Evolutionary conservation across 30 jellyfish, hydroid and myxozoan genomes (phyloP).

Genomic region (Chrysaora quinquecirrha): DNA sequence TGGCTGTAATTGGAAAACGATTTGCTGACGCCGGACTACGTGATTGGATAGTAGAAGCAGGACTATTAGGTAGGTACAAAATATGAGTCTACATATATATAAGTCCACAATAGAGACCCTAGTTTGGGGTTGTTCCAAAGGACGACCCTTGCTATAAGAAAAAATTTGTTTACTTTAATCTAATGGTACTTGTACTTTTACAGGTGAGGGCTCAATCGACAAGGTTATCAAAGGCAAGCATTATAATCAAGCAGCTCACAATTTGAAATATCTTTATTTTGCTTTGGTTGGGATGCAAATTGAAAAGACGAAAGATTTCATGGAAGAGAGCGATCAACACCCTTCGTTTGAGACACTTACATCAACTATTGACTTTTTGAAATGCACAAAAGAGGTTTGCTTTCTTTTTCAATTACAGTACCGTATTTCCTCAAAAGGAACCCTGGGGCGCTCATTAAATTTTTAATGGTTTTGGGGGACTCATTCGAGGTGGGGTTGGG

Average conservation of each 20-base stretch:
- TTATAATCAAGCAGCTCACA: slow-evolving; percentile 47
- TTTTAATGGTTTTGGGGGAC: no score
- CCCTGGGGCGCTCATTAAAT: no score
- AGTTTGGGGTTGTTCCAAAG: not conserved
- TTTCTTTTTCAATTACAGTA: not conserved
- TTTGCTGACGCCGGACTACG: slow-evolving; percentile 61
- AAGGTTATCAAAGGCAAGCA: slow-evolving; percentile 35
- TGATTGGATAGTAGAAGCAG: slow-evolving; percentile 26
- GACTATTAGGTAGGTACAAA: slow-evolving; percentile 10
- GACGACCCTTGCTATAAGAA: not conserved
- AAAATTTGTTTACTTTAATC: not conserved
- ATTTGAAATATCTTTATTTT: slow-evolving; percentile 11
- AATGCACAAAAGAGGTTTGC: not conserved
- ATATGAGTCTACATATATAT: not conserved
- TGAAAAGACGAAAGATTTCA: slow-evolving; percentile 1
- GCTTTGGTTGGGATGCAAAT: slow-evolving; percentile 14
- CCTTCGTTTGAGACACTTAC: not conserved
- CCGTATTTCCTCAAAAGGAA: no score
- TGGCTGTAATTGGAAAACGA: slow-evolving; percentile 61
- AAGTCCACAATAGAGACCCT: not conserved
- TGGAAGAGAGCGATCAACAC: not conserved
- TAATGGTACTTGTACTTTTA: not conserved
- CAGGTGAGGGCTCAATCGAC: slow-evolving; percentile 18
- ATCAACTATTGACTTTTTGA: not conserved
- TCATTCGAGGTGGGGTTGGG: no score